phyloP scores from a whole-genome alignment of 2,888 invertebrate genomes.

The Rhamphomyia laevipes region DNA sequence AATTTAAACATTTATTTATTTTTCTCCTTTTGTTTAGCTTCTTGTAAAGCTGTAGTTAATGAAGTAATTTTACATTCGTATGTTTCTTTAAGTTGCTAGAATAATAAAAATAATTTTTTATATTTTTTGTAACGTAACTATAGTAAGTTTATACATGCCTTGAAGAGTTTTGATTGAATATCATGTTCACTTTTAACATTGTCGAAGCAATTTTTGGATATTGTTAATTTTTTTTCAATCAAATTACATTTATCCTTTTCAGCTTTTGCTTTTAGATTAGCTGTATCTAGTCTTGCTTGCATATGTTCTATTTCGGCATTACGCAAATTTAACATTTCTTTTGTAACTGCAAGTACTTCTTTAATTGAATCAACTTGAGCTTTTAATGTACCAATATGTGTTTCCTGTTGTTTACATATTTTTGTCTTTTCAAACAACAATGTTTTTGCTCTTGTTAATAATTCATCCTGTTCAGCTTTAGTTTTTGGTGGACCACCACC shows the following conservation, averaged over 20 bases:
- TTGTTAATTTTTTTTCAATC: conserved; percentile 57
- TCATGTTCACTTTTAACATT: conserved; percentile 68
- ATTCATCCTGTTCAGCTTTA: conserved; percentile 33
- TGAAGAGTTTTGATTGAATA: conserved; percentile 60
- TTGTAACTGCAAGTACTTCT: conserved; percentile 71
- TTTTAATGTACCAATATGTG: conserved; percentile 59
- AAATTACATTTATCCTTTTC: conserved; percentile 60
- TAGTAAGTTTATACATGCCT: conserved; percentile 29
- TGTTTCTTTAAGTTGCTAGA: conserved; percentile 49
- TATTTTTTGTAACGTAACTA: too few species aligned
- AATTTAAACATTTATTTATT: too few species aligned
- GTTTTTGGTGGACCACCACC: conserved; percentile 32
- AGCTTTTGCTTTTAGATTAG: conserved; percentile 55
- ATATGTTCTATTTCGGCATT: conserved; percentile 69
- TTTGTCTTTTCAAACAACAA: conserved; percentile 66
- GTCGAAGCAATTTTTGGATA: conserved; percentile 59
- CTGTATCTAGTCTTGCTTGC: conserved; percentile 54
- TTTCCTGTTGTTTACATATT: conserved; percentile 64
- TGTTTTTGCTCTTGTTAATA: conserved; percentile 53
- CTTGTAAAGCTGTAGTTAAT: conserved; percentile 21
- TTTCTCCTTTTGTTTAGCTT: conserved; percentile 11
- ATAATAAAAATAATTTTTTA: background rate
- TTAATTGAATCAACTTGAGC: conserved; percentile 65
- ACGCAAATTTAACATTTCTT: conserved; percentile 65
- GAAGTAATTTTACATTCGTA: conserved; percentile 52